Percentiles rank a stretch among this genome's conserved stretches.
Evolutionary conservation across 2,113 vertebrate species (phyloP).

Genomic region (Lampris megalopsis): DNA sequence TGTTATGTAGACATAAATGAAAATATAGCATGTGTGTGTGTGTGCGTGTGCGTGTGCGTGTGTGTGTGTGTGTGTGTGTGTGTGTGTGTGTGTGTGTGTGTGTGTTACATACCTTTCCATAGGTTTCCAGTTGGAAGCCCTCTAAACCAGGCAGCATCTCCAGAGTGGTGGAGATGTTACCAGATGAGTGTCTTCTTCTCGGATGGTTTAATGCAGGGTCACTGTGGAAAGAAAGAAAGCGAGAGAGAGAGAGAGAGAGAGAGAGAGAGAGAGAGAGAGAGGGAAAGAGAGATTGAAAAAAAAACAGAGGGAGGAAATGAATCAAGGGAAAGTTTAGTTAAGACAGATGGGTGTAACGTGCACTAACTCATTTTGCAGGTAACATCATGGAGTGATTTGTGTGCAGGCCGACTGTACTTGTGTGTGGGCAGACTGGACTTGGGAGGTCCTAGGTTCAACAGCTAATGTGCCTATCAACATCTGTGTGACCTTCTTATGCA

Average conservation of each 20-base stretch:
- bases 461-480: too few species aligned
- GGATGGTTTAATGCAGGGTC: slow-evolving; percentile 89
- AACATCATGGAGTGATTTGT: too few species aligned
- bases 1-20: too few species aligned
- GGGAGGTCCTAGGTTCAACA: too few species aligned
- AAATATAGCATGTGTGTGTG: background rate
- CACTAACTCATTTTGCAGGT: too few species aligned
- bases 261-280: background rate
- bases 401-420: too few species aligned
- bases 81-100: slow-evolving; percentile 2
- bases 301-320: too few species aligned
- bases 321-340: too few species aligned
- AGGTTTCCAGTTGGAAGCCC: slow-evolving; percentile 92
- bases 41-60: too few species aligned
- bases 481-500: too few species aligned
- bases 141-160: slow-evolving; percentile 94
- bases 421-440: too few species aligned
- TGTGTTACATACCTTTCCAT: slow-evolving; percentile 86
- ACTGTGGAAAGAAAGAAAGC: slow-evolving; percentile 68
- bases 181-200: slow-evolving; percentile 93
- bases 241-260: slow-evolving; percentile 1
- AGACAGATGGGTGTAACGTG: too few species aligned
- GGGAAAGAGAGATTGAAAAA: background rate
- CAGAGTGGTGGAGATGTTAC: slow-evolving; percentile 88
- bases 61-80: slow-evolving; percentile 7